Evolutionary conservation across 2,888 invertebrate species (phyloP), one percentile per base, ranked within the genome.

Genomic region (Thymelicus lineola): DNA sequence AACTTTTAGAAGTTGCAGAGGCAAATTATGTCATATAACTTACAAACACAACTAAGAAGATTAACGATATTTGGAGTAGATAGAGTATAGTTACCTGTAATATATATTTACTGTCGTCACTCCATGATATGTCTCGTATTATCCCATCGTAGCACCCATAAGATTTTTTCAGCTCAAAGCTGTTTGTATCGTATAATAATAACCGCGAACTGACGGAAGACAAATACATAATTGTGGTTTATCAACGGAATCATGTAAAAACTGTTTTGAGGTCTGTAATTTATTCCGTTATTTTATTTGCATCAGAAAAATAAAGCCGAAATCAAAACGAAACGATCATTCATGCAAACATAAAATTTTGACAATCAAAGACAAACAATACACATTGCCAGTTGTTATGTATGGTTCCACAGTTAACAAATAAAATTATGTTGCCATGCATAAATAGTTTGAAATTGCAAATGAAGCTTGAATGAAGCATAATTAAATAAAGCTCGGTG

Each of bases 141-240:
- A 90, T 76, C 63, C 89, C 89, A 76, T 94, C 91, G 71, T 91
- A 90, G 77, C 88, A 89, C 61, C 88, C 90, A 77, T 95, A 94
- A 67, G 89, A 88, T 78, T 94, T 93, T 79, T 93, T 88, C 69
- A 94, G 85, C 77, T 94, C 91, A 87, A 95, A 95, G 82, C 85
- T 90, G 77, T 90, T 94, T 72, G 88, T 90, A 73, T 94, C 94
- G 78, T 95, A 94, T 36, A 95, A 86, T 80, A 95, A 88, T 73
- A 95, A 85, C 58, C 94, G 93, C 58, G 94, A 94, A 77, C 95
- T 94, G 73, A 94, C 89, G 50, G 95, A 94, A 36, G 95, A 94
- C 74, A 95, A 88, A 84, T 93, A 94, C 95, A 95, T 95, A 79
- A 78, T 88, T 55, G 20, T 7, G 20, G 9, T 38, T 55, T 65